Evolutionary conservation across 2,113 vertebrate genomes (phyloP), one percentile per base, ranked within the genome.

Genomic region (Grantiella picta): DNA sequence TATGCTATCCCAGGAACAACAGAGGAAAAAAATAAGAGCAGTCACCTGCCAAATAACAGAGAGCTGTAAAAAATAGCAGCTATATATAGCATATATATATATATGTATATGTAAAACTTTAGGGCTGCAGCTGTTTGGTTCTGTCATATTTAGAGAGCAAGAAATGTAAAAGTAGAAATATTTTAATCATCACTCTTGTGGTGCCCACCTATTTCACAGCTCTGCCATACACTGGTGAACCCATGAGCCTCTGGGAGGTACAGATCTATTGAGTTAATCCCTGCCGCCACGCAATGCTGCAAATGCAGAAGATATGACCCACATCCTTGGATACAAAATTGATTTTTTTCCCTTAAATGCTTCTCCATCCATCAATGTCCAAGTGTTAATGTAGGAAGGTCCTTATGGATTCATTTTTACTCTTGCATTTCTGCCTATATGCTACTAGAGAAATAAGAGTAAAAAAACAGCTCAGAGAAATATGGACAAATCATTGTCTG

Each of bases 301-400:
- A 85, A 93, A 92, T 73, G 11, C 79, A 83, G 16, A 36, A 81
- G 56, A 90, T 71, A 50, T 72, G 57, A 65, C 25, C 29, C 61
- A 79, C 11, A 49, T 79, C 29, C 89, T 84, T 1, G 1, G 42
- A 86, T 82, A 84, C 60, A 53, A n/a, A 78, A 69, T 71, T 64
- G 80, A 80, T 61, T 64, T 47, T 36, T 86, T 73, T 69, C 23
- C 64, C 85, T 60, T 31, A 75, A 78, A 68, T 69, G 49, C 21
- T 77, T 91, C 73, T 63, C 45, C 50, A 89, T 92, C 80, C 36
- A 94, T 94, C 92, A 95, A 14, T 27, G 83, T 91, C 81, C 29
- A 87, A 76, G 25, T 6, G 40, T 65, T 79, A 82, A 68, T 47
- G 59, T 57, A 80, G 14, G 28, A 76, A 69, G 33, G n/a, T 61